Conservation (phyloP, 2,797 vertebrate species). For the Chloroceryle inda region DNA sequence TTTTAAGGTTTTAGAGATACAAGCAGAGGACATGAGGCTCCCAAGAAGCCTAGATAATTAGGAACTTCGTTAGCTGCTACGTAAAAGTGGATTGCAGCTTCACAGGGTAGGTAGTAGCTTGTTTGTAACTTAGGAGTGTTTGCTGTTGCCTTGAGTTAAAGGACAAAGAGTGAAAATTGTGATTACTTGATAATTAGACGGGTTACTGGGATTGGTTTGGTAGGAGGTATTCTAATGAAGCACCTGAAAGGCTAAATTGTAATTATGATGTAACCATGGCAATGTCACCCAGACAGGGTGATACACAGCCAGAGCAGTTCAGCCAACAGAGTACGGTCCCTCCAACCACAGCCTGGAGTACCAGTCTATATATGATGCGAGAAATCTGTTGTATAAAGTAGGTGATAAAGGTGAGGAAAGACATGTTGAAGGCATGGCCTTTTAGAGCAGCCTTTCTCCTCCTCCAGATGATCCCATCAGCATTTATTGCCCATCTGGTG, state of each 20-base stretch:
- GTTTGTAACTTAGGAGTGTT: background rate
- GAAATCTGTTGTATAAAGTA: accelerated
- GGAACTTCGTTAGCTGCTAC: background rate
- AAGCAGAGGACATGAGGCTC: background rate
- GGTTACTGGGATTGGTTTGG: background rate
- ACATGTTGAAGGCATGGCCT: background rate
- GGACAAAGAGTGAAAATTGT: background rate
- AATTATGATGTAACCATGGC: accelerated
- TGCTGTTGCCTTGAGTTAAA: background rate
- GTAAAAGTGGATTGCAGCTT: background rate
- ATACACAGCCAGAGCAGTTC: accelerated
- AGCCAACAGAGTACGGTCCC: background rate
- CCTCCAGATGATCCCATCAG: background rate
- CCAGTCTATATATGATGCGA: accelerated
- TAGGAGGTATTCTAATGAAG: background rate
- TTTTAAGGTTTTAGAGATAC: background rate
- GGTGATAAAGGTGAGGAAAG: background rate
- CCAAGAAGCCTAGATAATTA: constrained; percentile 11
- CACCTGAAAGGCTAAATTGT: background rate
- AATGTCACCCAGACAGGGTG: background rate
- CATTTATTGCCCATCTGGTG: background rate
- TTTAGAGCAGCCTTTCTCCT: background rate
- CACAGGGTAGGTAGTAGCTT: background rate
- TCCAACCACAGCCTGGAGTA: background rate
- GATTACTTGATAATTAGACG: background rate